A percentile compares a stretch with the other conserved stretches of the same genome.
Evolutionary conservation across 1,140 invertebrate genomes (phyloP).

Genomic region (Hermatobates lingyangjiaoensis): DNA sequence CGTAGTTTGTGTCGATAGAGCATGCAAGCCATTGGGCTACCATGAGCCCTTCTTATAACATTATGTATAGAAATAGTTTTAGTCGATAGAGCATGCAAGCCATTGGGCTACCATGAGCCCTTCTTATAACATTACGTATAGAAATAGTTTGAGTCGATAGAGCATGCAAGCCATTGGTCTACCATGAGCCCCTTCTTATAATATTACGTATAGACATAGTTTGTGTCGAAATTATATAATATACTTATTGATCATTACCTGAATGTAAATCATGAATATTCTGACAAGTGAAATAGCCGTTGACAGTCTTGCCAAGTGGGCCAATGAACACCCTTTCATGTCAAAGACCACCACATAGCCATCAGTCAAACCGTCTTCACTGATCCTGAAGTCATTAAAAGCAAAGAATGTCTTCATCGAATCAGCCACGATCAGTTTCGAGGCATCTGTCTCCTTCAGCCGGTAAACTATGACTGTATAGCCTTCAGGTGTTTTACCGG

Average conservation of each 20-base stretch:
- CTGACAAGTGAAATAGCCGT: constrained; percentile 31
- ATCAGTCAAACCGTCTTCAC: constrained; percentile 36
- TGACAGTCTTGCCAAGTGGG: constrained; percentile 34
- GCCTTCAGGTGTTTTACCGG: constrained; percentile 35
- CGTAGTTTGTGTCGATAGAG: too few relatives aligned
- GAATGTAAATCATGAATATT: constrained; percentile 42
- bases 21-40: too few relatives aligned
- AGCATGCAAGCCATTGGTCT: too few relatives aligned
- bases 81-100: too few relatives aligned
- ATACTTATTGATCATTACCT: constrained; percentile 25
- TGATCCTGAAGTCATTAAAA: constrained; percentile 39
- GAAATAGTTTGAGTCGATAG: too few relatives aligned
- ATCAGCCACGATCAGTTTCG: constrained; percentile 36
- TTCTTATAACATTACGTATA: too few relatives aligned
- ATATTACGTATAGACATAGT: too few relatives aligned
- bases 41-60: too few relatives aligned
- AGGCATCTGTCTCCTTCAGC: constrained; percentile 34
- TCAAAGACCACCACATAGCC: constrained; percentile 44
- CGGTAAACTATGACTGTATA: constrained; percentile 36
- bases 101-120: too few relatives aligned
- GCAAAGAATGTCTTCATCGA: constrained; percentile 39
- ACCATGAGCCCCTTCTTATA: too few relatives aligned
- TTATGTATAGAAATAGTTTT: too few relatives aligned
- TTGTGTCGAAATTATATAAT: too few relatives aligned
- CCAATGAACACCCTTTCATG: constrained; percentile 39